Base-by-base conservation (phyloP, 2,888 invertebrate genomes). In the Lacanobia wlatinum region DNA sequence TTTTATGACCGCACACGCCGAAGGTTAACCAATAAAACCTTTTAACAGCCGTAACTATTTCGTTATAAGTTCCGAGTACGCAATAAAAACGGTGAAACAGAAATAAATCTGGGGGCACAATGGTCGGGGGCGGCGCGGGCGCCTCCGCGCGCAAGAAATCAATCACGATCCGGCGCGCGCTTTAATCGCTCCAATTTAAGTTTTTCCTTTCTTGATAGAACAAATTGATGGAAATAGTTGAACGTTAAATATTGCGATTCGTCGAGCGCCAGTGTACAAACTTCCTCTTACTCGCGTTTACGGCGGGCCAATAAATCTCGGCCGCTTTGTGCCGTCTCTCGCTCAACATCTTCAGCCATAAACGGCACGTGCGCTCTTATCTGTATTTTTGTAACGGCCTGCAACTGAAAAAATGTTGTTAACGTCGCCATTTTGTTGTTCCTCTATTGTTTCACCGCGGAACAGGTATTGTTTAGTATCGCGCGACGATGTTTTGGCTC, bases 1-100 rank as follows among this genome's bases (percentile, higher is more conserved):
- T 96, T 96, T 96, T 95, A 96, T 94, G 93, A 92, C 94, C 94
- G 92, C 94, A 93, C 92, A 94, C 93, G 92, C 93, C 94, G 93
- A 96, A 96, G 95, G 96, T 95, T 95, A 95, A 95, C 96, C 95
- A 95, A 96, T 96, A 96, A 96, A 96, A 96, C 94, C 95, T 95
- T 95, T 95, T 96, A 96, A 95, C 95, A 95, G 94, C 93, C 95
- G 94, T 95, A 94, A 95, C 95, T 96, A 95, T 95, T 96, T 95
- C 94, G 94, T 95, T 96, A 95, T 95, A 94, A 95, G 95, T 95
- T 95, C 95, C 90, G 93, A 95, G 94, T 95, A 92, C 94, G 95
- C 94, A 95, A 95, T 96, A 96, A 96, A 96, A 95, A 94, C 90
- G 90, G 92, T 92, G 92, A 93, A 95, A 94, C 92, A 93, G 93